Evolutionary conservation across 2,797 vertebrate species (phyloP).

Genomic region (Coccyzus lansbergi): DNA sequence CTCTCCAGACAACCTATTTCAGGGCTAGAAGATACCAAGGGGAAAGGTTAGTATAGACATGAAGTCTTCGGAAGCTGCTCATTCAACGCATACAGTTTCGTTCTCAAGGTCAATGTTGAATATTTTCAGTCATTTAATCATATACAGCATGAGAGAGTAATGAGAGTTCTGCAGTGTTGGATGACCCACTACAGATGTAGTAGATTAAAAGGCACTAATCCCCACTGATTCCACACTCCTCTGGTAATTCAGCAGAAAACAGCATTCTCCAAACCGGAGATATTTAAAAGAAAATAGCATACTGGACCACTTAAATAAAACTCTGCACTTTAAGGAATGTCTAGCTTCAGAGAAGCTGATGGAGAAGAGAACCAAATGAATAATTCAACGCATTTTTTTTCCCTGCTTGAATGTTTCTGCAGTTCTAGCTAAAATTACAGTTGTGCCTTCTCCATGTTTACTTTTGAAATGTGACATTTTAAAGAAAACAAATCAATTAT

Average conservation of each 20-base stretch:
- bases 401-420: conserved; percentile 5
- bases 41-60: conserved; percentile 48
- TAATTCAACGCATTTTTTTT: conserved; percentile 30
- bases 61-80: conserved; percentile 62
- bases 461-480: conserved; percentile 26
- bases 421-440: conserved; percentile 30
- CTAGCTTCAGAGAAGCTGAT: conserved; percentile 78
- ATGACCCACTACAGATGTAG: conserved; percentile 79
- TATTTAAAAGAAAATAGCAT: neutral
- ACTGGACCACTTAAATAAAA: conserved; percentile 67
- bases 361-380: conserved; percentile 40
- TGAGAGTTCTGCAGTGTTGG: conserved; percentile 48
- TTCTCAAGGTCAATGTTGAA: conserved; percentile 67
- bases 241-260: conserved; percentile 65
- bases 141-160: conserved; percentile 63
- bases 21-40: conserved; percentile 4
- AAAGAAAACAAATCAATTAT: conserved; percentile 38
- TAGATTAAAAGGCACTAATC: conserved; percentile 85
- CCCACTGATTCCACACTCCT: conserved; percentile 61
- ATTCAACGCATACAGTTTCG: conserved; percentile 65
- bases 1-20: neutral
- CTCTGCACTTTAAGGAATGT: conserved; percentile 56
- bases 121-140: conserved; percentile 71
- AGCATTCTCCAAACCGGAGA: conserved; percentile 60
- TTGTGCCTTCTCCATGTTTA: conserved; percentile 10